phyloP scores from a whole-genome alignment of 2,797 vertebrate genomes.

The Gallirallus australis region DNA sequence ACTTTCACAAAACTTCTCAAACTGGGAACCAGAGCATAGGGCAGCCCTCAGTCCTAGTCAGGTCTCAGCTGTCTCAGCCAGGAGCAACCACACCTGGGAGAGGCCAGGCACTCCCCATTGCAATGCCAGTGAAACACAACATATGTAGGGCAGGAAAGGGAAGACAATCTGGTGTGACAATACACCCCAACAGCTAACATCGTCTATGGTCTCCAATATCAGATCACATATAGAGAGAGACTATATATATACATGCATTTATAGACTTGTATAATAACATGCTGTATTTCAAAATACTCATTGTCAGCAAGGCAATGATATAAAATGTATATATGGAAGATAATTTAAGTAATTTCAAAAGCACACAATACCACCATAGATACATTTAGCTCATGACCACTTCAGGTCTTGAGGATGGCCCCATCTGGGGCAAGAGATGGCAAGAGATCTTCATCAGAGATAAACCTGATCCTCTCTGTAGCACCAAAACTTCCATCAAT shows the following conservation, averaged over 20 bases:
- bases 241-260: not conserved
- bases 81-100: not conserved
- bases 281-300: not conserved
- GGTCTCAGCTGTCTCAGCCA: not conserved
- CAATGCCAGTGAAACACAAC: not conserved
- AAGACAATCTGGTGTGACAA: not conserved
- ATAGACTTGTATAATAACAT: not conserved
- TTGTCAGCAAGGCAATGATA: not conserved
- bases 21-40: not conserved
- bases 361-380: fast-evolving
- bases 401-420: not conserved
- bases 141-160: not conserved
- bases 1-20: not conserved
- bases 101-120: not conserved
- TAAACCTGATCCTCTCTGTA: not conserved
- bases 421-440: not conserved
- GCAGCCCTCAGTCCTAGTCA: not conserved
- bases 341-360: not conserved
- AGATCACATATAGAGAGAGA: not conserved
- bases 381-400: not conserved
- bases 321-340: not conserved
- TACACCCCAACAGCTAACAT: not conserved
- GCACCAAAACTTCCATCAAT: not conserved
- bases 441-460: not conserved
- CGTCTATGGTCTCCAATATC: not conserved